A percentile compares a stretch with the other conserved stretches of the same genome.
Evolutionary conservation across 2,113 vertebrate species (phyloP).

Genomic region (Melozone crissalis): DNA sequence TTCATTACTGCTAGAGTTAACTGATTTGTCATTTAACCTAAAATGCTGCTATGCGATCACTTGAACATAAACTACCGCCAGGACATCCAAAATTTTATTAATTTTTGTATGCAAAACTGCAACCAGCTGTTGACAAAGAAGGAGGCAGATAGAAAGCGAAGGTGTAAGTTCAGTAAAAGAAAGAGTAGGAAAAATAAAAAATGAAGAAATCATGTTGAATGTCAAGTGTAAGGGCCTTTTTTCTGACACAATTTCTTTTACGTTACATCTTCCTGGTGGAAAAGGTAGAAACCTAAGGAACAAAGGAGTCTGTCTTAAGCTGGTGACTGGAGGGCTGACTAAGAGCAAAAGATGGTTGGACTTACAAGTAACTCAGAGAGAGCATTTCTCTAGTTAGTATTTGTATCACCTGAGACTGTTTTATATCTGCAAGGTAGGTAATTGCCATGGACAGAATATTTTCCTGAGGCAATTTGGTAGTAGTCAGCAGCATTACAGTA

Average conservation of each 20-base stretch:
- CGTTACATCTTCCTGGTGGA: not conserved
- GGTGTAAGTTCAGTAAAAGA: not conserved
- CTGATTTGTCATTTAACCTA: not conserved
- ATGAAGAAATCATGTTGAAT: not conserved
- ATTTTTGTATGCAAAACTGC: not conserved
- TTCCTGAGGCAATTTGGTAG: not conserved
- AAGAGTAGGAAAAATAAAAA: not conserved
- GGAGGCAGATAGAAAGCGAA: not conserved
- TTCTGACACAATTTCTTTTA: not conserved
- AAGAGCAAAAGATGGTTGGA: not conserved
- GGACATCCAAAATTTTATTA: not conserved
- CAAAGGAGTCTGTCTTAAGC: not conserved
- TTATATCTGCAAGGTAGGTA: not conserved
- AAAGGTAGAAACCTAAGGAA: not conserved
- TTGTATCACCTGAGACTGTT: not conserved
- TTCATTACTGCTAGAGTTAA: not conserved
- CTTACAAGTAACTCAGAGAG: not conserved
- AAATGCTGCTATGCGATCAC: not conserved
- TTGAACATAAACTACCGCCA: not conserved
- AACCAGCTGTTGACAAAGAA: not conserved
- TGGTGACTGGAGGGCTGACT: not conserved
- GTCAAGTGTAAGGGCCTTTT: not conserved
- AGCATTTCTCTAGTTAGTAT: not conserved
- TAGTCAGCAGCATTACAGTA: not conserved
- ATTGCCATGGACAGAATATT: not conserved